Evolutionary conservation across 2,888 invertebrate genomes (phyloP).

Genomic region (Chalcis sispes): DNA sequence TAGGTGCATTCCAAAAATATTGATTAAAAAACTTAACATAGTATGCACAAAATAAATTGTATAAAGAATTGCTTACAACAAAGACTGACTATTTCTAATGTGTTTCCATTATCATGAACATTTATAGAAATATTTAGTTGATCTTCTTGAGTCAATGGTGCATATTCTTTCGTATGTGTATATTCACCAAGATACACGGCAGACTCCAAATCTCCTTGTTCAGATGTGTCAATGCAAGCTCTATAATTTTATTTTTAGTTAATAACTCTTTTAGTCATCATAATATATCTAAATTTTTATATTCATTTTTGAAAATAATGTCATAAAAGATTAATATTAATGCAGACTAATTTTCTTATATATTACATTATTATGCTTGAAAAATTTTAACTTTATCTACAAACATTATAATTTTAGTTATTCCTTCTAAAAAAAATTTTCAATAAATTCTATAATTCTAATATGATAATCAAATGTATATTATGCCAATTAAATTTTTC

Average conservation of each 20-base stretch:
- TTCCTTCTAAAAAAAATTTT: too few species aligned
- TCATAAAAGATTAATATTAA: conserved; percentile 20
- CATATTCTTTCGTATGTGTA: conserved; percentile 86
- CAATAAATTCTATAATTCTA: too few species aligned
- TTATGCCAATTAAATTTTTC: too few species aligned
- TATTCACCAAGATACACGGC: conserved; percentile 90
- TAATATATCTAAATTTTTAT: conserved; percentile 16
- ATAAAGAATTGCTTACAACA: conserved; percentile 84
- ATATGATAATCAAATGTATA: too few species aligned
- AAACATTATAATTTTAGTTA: too few species aligned
- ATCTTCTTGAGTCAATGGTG: conserved; percentile 86
- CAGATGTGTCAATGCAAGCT: conserved; percentile 90
- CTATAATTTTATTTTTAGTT: conserved; percentile 74
- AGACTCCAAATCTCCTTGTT: conserved; percentile 87
- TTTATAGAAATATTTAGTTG: conserved; percentile 93
- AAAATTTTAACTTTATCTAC: too few species aligned
- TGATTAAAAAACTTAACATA: background rate
- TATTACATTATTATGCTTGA: background rate
- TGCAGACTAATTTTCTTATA: conserved; percentile 4
- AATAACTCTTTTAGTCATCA: conserved; percentile 1
- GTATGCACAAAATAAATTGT: conserved; percentile 32
- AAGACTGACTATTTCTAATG: conserved; percentile 94
- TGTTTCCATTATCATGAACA: conserved; percentile 92
- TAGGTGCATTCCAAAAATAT: background rate
- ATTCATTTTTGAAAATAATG: conserved; percentile 13